These are phyloP conservation scores for Drosophila chauvacae DNA, from an alignment of 1,140 invertebrate species.

Conservation along the genomic window DNA sequence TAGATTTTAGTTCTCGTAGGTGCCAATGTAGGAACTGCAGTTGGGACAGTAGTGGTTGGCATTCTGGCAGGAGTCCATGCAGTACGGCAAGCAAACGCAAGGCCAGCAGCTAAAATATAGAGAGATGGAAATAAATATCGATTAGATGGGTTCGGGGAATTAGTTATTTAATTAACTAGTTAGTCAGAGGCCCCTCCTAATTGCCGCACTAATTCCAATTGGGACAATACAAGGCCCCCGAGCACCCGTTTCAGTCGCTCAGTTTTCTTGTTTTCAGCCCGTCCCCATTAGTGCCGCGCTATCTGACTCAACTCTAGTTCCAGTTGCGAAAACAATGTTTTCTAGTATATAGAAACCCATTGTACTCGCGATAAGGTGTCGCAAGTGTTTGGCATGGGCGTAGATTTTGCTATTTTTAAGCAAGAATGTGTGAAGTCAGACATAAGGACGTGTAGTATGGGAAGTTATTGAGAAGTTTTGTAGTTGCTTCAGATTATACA, in stretches of 20 bases:
- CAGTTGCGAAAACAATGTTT: conserved; percentile 63
- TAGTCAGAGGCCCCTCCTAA: neutral
- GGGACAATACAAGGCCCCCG: conserved; percentile 9
- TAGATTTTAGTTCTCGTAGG: conserved; percentile 81
- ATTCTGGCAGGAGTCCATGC: conserved; percentile 87
- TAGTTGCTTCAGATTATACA: neutral
- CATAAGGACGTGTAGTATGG: too few relatives aligned
- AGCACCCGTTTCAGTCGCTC: neutral
- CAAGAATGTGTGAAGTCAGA: neutral
- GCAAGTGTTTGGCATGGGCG: conserved; percentile 22
- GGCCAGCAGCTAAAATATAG: conserved; percentile 59
- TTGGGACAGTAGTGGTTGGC: conserved; percentile 89
- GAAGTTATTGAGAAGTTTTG: neutral
- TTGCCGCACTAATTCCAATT: conserved; percentile 16
- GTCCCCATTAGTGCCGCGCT: conserved; percentile 19
- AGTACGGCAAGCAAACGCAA: conserved; percentile 88
- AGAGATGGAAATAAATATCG: neutral
- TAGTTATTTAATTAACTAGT: neutral
- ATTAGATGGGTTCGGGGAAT: conserved; percentile 8
- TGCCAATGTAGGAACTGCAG: conserved; percentile 88
- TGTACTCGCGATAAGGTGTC: conserved; percentile 31
- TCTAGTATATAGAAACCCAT: conserved; percentile 31
- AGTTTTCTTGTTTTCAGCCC: conserved; percentile 9
- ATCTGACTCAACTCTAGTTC: conserved; percentile 61
- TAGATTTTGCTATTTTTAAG: conserved; percentile 5